phyloP scores from a whole-genome alignment of 2,113 vertebrate genomes.

The Gopherus flavomarginatus region DNA sequence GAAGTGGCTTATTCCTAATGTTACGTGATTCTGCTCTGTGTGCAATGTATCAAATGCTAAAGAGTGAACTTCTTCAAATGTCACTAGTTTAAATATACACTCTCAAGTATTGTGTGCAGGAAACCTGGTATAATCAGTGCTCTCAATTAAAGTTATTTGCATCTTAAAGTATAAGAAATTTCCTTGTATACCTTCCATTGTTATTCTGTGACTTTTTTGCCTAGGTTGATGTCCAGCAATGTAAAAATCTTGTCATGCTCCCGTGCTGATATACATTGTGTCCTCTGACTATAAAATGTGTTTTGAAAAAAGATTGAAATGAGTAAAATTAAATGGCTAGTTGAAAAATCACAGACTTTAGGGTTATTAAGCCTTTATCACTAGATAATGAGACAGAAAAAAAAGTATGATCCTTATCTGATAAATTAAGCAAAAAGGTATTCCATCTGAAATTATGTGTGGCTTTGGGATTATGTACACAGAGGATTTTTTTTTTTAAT shows the following conservation, averaged over 20 bases:
- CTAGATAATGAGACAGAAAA: background rate
- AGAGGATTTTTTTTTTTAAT: background rate
- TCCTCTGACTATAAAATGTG: background rate
- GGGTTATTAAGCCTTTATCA: background rate
- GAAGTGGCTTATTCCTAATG: background rate
- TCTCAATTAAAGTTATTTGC: background rate
- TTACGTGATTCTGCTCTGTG: background rate
- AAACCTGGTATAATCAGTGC: background rate
- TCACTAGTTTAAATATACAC: background rate
- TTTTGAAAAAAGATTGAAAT: slow-evolving; percentile 13
- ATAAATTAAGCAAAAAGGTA: background rate
- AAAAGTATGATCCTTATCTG: background rate
- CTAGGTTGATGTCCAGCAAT: background rate
- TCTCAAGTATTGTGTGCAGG: background rate
- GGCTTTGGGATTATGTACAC: background rate
- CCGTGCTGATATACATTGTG: background rate
- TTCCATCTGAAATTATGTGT: background rate
- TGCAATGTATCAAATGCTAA: background rate
- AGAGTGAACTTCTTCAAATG: background rate
- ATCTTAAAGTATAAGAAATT: background rate
- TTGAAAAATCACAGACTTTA: background rate
- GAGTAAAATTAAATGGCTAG: background rate
- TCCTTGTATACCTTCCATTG: background rate
- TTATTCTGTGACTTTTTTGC: background rate
- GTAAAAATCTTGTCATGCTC: background rate